Conservation (phyloP, 2,797 vertebrate species). For the Schizothorax lantsangensis region DNA sequence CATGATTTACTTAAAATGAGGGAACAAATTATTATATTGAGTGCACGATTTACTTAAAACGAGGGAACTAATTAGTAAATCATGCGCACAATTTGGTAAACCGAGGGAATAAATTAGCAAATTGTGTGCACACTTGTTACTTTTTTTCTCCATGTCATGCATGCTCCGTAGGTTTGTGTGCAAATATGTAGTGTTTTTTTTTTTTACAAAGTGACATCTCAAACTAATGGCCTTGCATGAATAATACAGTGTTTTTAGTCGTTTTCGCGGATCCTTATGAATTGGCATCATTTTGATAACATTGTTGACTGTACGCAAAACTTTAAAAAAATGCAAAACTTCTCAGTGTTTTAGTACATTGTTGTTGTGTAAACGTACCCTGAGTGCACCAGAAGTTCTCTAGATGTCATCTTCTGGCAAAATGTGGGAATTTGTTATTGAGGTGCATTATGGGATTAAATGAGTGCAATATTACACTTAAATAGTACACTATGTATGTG, state of each 20-base stretch:
- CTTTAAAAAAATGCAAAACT: background rate
- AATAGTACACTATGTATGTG: no score
- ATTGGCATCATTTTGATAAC: background rate
- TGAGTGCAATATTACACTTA: background rate
- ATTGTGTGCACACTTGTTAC: background rate
- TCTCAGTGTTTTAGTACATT: background rate
- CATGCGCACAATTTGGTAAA: background rate
- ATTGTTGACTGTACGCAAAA: no score
- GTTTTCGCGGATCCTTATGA: background rate
- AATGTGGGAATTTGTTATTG: background rate
- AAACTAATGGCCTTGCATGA: background rate
- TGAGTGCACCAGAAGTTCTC: background rate
- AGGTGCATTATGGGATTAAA: background rate
- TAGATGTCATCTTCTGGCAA: background rate
- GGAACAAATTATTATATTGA: background rate
- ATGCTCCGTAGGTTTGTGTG: no score
- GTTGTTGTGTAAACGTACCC: background rate
- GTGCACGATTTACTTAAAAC: no score
- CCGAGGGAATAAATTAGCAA: no score
- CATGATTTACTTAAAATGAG: no score
- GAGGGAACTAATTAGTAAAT: background rate
- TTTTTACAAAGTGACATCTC: no score
- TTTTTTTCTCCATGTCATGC: background rate
- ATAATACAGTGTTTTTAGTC: background rate
- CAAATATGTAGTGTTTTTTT: no score